Evolutionary conservation across 1,140 invertebrate genomes (phyloP).

Genomic region (Drosophila bocqueti): DNA sequence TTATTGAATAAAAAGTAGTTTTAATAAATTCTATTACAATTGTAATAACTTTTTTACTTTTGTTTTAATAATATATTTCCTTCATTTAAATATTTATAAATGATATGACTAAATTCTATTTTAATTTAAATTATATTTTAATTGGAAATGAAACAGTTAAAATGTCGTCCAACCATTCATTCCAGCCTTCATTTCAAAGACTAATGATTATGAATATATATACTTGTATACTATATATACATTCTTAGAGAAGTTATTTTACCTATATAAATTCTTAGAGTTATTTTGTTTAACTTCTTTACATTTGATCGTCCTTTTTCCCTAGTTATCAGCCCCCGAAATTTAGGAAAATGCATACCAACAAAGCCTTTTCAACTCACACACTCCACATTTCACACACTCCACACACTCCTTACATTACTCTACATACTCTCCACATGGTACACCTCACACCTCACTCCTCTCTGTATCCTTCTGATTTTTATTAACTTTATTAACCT

Average conservation of each 20-base stretch:
- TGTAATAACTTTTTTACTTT: too few species aligned
- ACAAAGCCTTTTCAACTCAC: neutral
- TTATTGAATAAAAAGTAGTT: too few species aligned
- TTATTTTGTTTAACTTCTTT: too few species aligned
- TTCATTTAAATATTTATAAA: neutral
- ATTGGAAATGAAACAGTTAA: too few species aligned
- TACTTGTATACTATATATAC: neutral
- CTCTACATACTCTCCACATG: neutral
- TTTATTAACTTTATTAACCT: neutral
- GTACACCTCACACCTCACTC: too few species aligned
- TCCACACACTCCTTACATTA: neutral
- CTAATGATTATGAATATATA: too few species aligned
- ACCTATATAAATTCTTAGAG: too few species aligned
- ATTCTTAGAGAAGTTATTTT: neutral
- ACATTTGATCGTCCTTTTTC: neutral
- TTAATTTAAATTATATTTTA: too few species aligned
- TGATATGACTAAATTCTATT: too few species aligned
- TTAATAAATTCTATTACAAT: too few species aligned
- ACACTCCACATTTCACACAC: neutral
- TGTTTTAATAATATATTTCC: neutral
- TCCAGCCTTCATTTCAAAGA: too few species aligned
- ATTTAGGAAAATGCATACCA: neutral
- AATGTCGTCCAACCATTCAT: too few species aligned
- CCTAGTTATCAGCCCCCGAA: neutral
- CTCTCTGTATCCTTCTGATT: neutral